Evolutionary conservation across 2,797 vertebrate genomes (phyloP).

Genomic region (Brachyalestes nurse): DNA sequence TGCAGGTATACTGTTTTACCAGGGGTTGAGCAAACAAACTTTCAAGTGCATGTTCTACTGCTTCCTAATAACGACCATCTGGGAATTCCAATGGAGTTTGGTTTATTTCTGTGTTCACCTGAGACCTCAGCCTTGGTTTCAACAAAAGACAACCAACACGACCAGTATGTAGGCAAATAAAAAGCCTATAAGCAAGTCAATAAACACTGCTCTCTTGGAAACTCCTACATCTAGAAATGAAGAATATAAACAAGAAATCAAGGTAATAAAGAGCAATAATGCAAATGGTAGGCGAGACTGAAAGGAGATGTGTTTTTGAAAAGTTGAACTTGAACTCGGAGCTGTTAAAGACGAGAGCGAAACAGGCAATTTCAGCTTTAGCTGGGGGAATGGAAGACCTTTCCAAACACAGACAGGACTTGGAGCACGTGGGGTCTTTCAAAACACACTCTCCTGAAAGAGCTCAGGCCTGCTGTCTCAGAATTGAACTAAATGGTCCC

Average conservation of each 20-base stretch:
- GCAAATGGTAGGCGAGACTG: background rate
- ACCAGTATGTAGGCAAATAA: background rate
- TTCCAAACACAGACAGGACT: conserved; percentile 46
- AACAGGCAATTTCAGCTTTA: conserved; percentile 27
- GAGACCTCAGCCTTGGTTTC: background rate
- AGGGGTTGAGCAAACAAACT: background rate
- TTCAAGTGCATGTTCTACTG: background rate
- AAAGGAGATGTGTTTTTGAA: conserved; percentile 13
- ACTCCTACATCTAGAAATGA: background rate
- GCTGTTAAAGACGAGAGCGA: conserved; percentile 20
- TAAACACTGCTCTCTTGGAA: conserved; percentile 2
- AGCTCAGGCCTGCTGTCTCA: conserved; percentile 46
- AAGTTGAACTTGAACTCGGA: conserved; percentile 25
- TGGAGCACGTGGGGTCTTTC: conserved; percentile 42
- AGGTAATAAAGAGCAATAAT: conserved; percentile 5
- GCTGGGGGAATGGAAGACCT: conserved; percentile 39
- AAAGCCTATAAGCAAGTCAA: background rate
- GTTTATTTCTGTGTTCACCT: background rate
- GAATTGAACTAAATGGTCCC: conserved; percentile 45
- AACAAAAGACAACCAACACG: background rate
- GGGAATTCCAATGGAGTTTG: background rate
- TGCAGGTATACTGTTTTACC: background rate
- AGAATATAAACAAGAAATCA: conserved; percentile 8
- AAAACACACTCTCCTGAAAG: conserved; percentile 50
- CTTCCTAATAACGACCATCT: background rate